Conservation (phyloP, 2,113 vertebrate species). For the Paramisgurnus dabryanus region DNA sequence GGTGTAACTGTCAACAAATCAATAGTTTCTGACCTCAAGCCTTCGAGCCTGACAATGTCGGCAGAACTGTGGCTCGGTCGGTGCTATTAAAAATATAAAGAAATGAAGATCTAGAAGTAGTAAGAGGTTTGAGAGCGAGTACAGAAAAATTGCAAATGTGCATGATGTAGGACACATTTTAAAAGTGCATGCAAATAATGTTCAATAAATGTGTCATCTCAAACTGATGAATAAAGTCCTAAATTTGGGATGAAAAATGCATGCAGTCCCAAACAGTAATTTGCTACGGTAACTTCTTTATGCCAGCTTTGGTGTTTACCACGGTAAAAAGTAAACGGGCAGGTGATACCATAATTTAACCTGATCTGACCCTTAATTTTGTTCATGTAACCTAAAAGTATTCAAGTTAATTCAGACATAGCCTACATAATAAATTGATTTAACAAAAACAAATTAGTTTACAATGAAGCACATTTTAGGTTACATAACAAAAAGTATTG, state of each 20-base stretch:
- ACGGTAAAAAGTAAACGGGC: not conserved
- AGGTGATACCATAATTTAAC: not conserved
- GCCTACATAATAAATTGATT: not conserved
- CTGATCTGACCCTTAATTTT: not conserved
- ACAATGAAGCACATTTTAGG: not conserved
- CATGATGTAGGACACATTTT: not conserved
- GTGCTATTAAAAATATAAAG: not conserved
- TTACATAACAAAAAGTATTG: not conserved
- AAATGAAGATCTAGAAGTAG: slow-evolving; percentile 4
- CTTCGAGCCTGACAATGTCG: slow-evolving; percentile 3
- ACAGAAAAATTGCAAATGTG: slow-evolving; percentile 5
- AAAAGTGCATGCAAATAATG: slow-evolving; percentile 27
- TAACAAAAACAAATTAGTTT: not conserved
- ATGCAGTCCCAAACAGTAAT: slow-evolving; percentile 32
- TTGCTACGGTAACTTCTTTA: slow-evolving; percentile 24
- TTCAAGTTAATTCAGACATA: not conserved
- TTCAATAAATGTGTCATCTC: not conserved
- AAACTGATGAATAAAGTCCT: slow-evolving; percentile 30
- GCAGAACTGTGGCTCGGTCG: not conserved
- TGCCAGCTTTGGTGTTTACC: not conserved
- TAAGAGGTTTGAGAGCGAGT: not conserved
- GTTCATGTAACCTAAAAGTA: not conserved
- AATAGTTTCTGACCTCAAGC: slow-evolving; percentile 30
- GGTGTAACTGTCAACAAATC: slow-evolving; percentile 32
- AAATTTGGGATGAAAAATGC: slow-evolving; percentile 35